Evolutionary conservation across 2,888 invertebrate genomes (phyloP).

Genomic region (Drosophila colorata): DNA sequence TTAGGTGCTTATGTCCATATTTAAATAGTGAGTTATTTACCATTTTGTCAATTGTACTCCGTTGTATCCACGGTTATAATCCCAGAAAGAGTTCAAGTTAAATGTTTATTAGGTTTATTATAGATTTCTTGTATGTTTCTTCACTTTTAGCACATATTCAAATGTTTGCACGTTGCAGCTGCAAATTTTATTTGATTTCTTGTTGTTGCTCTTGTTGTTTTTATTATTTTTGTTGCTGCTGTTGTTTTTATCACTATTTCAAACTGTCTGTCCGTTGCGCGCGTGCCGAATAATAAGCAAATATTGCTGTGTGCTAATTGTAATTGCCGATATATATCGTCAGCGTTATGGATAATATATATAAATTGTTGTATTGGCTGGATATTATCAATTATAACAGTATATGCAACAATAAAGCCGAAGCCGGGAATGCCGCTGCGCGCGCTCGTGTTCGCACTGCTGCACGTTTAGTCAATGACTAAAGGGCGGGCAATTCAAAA

Average conservation of each 20-base stretch:
- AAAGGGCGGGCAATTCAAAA: constrained; percentile 84
- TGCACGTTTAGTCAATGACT: constrained; percentile 84
- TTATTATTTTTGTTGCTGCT: constrained; percentile 13
- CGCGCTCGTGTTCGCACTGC: constrained; percentile 81
- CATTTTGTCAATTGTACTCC: constrained; percentile 64
- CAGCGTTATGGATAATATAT: constrained; percentile 6
- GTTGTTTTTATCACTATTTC: constrained; percentile 38
- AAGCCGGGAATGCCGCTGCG: constrained; percentile 66
- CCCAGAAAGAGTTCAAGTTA: constrained; percentile 37
- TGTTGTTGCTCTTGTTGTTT: constrained; percentile 19
- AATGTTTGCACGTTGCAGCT: constrained; percentile 59
- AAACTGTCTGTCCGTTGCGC: constrained; percentile 52
- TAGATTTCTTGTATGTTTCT: constrained; percentile 34
- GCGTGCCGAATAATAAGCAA: constrained; percentile 66
- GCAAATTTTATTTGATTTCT: constrained; percentile 37
- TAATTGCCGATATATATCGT: constrained; percentile 38
- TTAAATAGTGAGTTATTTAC: constrained; percentile 62
- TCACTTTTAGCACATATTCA: constrained; percentile 62
- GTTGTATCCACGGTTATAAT: constrained; percentile 48
- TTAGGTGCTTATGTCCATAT: constrained; percentile 21
- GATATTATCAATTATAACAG: constrained; percentile 8
- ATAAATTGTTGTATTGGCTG: constrained; percentile 9
- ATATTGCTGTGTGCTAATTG: constrained; percentile 33
- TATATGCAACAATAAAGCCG: constrained; percentile 46
- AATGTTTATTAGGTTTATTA: constrained; percentile 44